Evolutionary conservation across 1,140 invertebrate genomes (phyloP).

Genomic region (Diachasmimorpha longicaudata): DNA sequence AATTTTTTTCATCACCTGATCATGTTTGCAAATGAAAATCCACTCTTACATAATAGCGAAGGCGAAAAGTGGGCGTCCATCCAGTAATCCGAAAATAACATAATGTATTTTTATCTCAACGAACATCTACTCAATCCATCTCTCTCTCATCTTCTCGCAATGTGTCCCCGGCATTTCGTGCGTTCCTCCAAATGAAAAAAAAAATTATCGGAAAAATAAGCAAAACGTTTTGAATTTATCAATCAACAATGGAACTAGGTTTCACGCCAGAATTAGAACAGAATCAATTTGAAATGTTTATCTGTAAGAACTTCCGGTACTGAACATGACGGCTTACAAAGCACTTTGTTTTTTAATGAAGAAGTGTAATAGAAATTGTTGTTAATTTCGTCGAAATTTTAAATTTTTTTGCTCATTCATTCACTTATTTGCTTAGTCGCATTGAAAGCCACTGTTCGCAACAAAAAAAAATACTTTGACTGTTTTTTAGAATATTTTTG

Average conservation of each 20-base stretch:
- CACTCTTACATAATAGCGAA: constrained; percentile 51
- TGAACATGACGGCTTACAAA: not conserved
- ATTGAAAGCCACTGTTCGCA: too few relatives aligned
- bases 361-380: too few relatives aligned
- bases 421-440: not conserved
- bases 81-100: constrained; percentile 57
- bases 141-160: constrained; percentile 38
- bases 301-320: not conserved
- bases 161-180: constrained; percentile 34
- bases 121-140: constrained; percentile 50
- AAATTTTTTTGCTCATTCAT: not conserved
- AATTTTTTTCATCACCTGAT: constrained; percentile 1
- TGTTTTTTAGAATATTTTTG: too few relatives aligned
- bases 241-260: constrained; percentile 28
- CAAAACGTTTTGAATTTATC: constrained; percentile 19
- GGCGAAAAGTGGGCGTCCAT: constrained; percentile 54
- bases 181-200: constrained; percentile 28
- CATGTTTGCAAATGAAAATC: constrained; percentile 48
- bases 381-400: too few relatives aligned
- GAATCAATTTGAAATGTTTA: not conserved
- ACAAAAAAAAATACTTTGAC: too few relatives aligned
- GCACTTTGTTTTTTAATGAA: too few relatives aligned
- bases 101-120: constrained; percentile 57
- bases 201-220: constrained; percentile 24
- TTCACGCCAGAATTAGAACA: not conserved